phyloP scores from a whole-genome alignment of 2,888 invertebrate genomes.

The Nymphalis polychloros region DNA sequence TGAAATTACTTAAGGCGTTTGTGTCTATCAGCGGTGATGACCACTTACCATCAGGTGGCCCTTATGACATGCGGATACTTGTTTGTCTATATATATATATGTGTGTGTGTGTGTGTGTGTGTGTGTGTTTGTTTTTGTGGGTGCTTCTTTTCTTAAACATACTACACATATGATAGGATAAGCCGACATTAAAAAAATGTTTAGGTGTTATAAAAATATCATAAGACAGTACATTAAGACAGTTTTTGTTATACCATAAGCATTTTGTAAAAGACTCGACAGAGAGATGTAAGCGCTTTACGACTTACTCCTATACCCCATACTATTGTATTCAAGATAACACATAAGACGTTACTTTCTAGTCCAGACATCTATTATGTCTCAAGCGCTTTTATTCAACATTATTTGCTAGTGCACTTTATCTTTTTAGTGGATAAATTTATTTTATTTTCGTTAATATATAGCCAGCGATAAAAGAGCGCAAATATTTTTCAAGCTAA shows the following conservation, averaged over 20 bases:
- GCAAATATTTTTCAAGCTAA: conserved; percentile 8
- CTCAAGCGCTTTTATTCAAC: conserved; percentile 19
- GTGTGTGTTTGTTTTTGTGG: too few relatives aligned
- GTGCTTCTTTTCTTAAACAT: too few relatives aligned
- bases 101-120: too few relatives aligned
- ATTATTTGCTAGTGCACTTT: conserved; percentile 14
- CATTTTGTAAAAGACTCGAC: conserved; percentile 3
- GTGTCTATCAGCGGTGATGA: too few relatives aligned
- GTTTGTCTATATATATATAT: too few relatives aligned
- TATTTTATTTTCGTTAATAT: conserved; percentile 12
- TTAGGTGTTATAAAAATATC: too few relatives aligned
- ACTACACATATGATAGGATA: too few relatives aligned
- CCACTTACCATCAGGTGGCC: too few relatives aligned
- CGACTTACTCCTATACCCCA: conserved; percentile 27
- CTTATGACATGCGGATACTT: too few relatives aligned
- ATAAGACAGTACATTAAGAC: too few relatives aligned
- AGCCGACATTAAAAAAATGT: too few relatives aligned
- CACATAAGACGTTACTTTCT: conserved; percentile 37
- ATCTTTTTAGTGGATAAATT: conserved; percentile 4
- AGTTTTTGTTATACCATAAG: background rate
- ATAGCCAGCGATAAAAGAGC: background rate
- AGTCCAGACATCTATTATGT: conserved; percentile 30
- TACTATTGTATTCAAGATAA: conserved; percentile 37
- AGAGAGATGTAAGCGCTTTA: conserved; percentile 15
- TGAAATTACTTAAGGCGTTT: too few relatives aligned